Percentiles rank a stretch among this genome's conserved stretches.
Conservation (phyloP, 2,888 invertebrate species). For the Tridacna crocea region DNA sequence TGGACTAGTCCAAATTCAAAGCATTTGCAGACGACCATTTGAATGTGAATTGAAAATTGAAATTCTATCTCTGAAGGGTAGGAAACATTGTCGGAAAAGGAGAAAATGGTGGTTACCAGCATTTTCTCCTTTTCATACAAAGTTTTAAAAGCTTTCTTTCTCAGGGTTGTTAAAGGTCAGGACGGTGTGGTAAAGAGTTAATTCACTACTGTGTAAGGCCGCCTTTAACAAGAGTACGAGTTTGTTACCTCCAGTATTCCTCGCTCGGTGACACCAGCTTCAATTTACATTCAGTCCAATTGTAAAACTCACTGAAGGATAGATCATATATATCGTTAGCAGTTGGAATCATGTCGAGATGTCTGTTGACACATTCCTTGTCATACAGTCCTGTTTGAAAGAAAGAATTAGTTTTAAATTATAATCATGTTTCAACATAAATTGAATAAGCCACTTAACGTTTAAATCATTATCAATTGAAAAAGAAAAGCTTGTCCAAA, state of each 20-base stretch:
- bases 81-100: too few species aligned
- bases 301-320: not conserved
- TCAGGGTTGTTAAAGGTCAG: too few species aligned
- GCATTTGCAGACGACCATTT: too few species aligned
- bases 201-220: too few species aligned
- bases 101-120: too few species aligned
- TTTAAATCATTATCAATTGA: not conserved
- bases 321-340: conserved; percentile 4
- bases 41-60: too few species aligned
- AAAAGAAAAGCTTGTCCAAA: not conserved
- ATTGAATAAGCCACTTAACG: not conserved
- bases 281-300: conserved; percentile 45
- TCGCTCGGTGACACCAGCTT: conserved; percentile 60
- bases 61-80: too few species aligned
- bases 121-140: too few species aligned
- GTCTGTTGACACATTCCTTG: not conserved
- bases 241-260: conserved; percentile 66
- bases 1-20: too few species aligned
- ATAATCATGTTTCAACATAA: not conserved
- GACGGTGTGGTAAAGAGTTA: too few species aligned
- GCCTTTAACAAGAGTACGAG: too few species aligned
- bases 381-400: conserved; percentile 7
- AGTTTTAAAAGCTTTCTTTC: too few species aligned
- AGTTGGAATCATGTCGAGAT: not conserved
- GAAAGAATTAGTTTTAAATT: not conserved